Evolutionary conservation across 2,113 vertebrate genomes (phyloP).

Genomic region (Xenus cinereus): DNA sequence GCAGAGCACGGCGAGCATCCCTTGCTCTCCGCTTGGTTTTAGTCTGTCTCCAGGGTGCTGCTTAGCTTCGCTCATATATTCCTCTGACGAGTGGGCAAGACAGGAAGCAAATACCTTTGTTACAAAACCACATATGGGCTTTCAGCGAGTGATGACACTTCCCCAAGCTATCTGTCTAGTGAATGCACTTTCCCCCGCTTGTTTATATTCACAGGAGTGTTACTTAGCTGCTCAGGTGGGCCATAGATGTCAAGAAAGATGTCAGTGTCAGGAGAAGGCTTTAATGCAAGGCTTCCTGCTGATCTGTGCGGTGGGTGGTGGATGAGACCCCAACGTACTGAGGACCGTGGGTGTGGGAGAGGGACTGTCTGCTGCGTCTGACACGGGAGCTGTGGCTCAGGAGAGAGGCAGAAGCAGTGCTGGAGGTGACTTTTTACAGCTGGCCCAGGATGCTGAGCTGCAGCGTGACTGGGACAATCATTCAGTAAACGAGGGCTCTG

Average conservation of each 20-base stretch:
- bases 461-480: not conserved
- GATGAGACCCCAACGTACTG: fast-evolving
- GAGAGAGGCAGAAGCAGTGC: not conserved
- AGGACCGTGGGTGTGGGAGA: not conserved
- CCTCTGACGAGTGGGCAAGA: not conserved
- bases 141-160: conserved; percentile 11
- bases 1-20: fast-evolving
- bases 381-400: fast-evolving
- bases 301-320: fast-evolving
- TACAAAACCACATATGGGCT: conserved; percentile 38
- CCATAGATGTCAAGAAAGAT: not conserved
- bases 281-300: not conserved
- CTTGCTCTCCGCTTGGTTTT: not conserved
- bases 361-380: not conserved
- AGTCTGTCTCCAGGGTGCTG: conserved; percentile 27
- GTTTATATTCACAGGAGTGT: conserved; percentile 30
- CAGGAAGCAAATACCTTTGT: conserved; percentile 41
- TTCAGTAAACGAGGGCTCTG: not conserved
- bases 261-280: not conserved
- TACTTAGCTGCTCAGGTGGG: conserved; percentile 21
- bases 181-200: not conserved
- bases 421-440: not conserved
- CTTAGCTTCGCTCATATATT: not conserved
- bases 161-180: conserved; percentile 15
- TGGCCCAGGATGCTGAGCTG: not conserved